Conservation (phyloP, 2,113 vertebrate genomes). For the Rhinoderma darwinii region DNA sequence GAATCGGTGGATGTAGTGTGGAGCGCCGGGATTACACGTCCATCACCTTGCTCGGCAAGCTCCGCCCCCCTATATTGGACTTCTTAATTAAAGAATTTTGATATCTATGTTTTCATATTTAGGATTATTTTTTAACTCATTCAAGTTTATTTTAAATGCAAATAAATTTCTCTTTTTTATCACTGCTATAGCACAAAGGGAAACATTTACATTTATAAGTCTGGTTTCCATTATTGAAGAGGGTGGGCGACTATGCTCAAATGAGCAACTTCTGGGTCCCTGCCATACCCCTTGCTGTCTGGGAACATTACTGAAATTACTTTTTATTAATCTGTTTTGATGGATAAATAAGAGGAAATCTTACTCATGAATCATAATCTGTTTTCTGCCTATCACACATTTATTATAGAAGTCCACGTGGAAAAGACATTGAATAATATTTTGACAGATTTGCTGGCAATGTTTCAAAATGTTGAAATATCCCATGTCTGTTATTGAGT, state of each 20-base stretch:
- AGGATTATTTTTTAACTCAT: neutral
- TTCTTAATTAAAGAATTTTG: neutral
- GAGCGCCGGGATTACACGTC: no score
- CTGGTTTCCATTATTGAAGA: slow-evolving; percentile 40
- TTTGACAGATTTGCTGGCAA: slow-evolving; percentile 49
- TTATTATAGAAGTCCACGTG: slow-evolving; percentile 51
- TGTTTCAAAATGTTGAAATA: slow-evolving; percentile 53
- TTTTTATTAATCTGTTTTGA: slow-evolving; percentile 54
- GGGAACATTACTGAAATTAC: slow-evolving; percentile 52
- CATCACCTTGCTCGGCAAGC: no score
- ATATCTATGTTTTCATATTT: neutral
- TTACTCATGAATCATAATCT: slow-evolving; percentile 47
- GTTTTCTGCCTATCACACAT: slow-evolving; percentile 37
- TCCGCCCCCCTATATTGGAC: neutral
- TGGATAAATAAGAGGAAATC: slow-evolving; percentile 54
- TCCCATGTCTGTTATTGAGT: slow-evolving; percentile 36
- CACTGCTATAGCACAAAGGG: neutral
- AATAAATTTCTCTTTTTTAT: neutral
- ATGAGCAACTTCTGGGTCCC: slow-evolving; percentile 32
- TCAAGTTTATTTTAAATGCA: neutral
- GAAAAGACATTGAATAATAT: slow-evolving; percentile 56
- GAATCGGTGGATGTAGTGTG: no score
- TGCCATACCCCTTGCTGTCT: slow-evolving; percentile 50
- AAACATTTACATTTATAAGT: slow-evolving; percentile 37
- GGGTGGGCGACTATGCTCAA: slow-evolving; percentile 40